A percentile compares a stretch with the other conserved stretches of the same genome.
Evolutionary conservation across 35 echinoderm and acorn worm species (phyloP).

Genomic region (Lytechinus pictus): DNA sequence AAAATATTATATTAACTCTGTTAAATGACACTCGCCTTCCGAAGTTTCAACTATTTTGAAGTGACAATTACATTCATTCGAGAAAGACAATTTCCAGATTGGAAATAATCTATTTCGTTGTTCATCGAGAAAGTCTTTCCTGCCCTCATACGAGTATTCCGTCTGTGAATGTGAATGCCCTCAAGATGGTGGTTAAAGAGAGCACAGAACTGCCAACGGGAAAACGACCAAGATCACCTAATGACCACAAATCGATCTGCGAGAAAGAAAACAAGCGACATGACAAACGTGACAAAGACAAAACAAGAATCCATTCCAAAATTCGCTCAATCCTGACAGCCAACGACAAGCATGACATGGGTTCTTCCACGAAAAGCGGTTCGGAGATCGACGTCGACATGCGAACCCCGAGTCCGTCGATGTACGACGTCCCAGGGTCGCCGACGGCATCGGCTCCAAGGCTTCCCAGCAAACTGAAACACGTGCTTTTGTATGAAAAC

Average conservation of each 20-base stretch:
- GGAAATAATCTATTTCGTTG: too few species aligned
- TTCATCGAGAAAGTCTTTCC: too few species aligned
- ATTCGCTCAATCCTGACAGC: not conserved
- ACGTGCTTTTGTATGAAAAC: conserved; percentile 18
- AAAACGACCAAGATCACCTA: conserved; percentile 27
- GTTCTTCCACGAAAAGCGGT: not conserved
- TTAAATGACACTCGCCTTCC: not conserved
- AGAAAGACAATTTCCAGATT: not conserved
- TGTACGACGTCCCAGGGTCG: not conserved
- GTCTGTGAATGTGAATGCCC: not conserved
- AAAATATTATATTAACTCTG: not conserved
- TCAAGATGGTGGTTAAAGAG: not conserved
- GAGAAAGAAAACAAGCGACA: conserved; percentile 35
- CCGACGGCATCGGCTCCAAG: not conserved
- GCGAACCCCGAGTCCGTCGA: conserved; percentile 11
- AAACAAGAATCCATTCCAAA: not conserved
- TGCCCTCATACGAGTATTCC: too few species aligned
- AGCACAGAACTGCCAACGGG: not conserved
- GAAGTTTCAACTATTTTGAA: not conserved
- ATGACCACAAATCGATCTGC: not conserved
- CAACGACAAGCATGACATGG: not conserved
- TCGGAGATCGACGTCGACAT: not conserved
- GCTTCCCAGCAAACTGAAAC: conserved; percentile 37
- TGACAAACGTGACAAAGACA: not conserved
- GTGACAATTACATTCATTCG: not conserved